Evolutionary conservation across 2,113 vertebrate genomes (phyloP).

Genomic region (Myiozetetes cayanensis): DNA sequence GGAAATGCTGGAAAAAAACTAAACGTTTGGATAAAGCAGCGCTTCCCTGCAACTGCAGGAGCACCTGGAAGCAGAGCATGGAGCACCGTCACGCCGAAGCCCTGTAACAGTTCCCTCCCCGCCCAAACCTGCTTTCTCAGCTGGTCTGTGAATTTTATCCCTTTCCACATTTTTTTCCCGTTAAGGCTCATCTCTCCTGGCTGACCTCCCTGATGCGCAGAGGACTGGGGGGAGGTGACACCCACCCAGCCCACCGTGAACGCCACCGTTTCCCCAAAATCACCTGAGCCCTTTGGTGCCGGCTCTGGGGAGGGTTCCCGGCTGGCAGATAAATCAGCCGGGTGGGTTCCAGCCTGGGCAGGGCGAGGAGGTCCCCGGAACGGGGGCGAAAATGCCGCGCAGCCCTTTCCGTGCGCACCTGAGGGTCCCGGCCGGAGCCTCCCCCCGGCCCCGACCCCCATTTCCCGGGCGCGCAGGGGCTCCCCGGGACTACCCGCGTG

Average conservation of each 20-base stretch:
- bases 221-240: background rate
- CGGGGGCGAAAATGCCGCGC: rapidly evolving
- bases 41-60: rapidly evolving
- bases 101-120: background rate
- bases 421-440: background rate
- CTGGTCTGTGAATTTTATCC: slow-evolving; percentile 18
- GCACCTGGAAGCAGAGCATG: rapidly evolving
- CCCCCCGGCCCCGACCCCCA: background rate
- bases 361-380: too few species aligned
- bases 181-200: background rate
- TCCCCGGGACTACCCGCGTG: background rate
- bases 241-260: background rate
- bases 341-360: background rate
- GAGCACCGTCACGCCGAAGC: background rate
- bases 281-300: background rate
- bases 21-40: background rate
- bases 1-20: background rate
- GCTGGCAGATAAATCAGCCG: background rate
- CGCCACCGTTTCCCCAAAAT: background rate
- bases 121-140: background rate
- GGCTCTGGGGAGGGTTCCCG: rapidly evolving
- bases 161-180: background rate
- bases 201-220: background rate
- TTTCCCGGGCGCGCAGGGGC: background rate
- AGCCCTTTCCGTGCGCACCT: background rate